Evolutionary conservation across 2,888 invertebrate species (phyloP).

Genomic region (Esperia sulphurella): DNA sequence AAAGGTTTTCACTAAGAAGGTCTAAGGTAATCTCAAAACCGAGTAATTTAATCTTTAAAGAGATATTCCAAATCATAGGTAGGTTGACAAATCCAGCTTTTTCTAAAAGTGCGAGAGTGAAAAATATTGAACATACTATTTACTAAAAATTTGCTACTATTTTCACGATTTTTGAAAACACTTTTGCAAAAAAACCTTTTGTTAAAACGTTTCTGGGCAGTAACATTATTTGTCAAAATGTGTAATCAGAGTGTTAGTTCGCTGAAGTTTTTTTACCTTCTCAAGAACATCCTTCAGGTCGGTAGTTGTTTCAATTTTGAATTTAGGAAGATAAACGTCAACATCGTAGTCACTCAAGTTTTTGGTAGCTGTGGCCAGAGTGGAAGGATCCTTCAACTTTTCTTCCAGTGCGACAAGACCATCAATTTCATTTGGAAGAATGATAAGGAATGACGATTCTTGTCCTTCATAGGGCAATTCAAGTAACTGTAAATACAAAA

Average conservation of each 20-base stretch:
- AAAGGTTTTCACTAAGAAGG: too few relatives aligned
- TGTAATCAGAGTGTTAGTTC: neutral
- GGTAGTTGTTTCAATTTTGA: constrained; percentile 87
- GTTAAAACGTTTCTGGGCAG: too few relatives aligned
- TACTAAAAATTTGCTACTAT: too few relatives aligned
- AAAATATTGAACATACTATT: too few relatives aligned
- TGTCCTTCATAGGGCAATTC: constrained; percentile 86
- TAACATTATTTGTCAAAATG: neutral
- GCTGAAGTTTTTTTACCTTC: constrained; percentile 67
- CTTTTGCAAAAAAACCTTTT: too few relatives aligned
- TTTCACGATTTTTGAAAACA: too few relatives aligned
- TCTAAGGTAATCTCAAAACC: too few relatives aligned
- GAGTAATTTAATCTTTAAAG: too few relatives aligned
- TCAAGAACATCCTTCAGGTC: constrained; percentile 79
- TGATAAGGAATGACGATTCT: constrained; percentile 83
- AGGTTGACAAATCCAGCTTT: too few relatives aligned
- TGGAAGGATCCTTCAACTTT: constrained; percentile 71
- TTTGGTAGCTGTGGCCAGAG: constrained; percentile 55
- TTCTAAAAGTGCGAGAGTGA: too few relatives aligned
- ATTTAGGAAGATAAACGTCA: constrained; percentile 84
- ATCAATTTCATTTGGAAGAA: constrained; percentile 84
- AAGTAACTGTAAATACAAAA: constrained; percentile 70
- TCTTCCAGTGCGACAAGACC: constrained; percentile 81
- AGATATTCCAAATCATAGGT: too few relatives aligned
- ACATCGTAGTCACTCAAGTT: constrained; percentile 73